A percentile compares a stretch with the other conserved stretches of the same genome.
These are phyloP conservation scores for Rhinolophus sinicus DNA, from an alignment of 2,113 vertebrate species.

Conservation along the genomic window DNA sequence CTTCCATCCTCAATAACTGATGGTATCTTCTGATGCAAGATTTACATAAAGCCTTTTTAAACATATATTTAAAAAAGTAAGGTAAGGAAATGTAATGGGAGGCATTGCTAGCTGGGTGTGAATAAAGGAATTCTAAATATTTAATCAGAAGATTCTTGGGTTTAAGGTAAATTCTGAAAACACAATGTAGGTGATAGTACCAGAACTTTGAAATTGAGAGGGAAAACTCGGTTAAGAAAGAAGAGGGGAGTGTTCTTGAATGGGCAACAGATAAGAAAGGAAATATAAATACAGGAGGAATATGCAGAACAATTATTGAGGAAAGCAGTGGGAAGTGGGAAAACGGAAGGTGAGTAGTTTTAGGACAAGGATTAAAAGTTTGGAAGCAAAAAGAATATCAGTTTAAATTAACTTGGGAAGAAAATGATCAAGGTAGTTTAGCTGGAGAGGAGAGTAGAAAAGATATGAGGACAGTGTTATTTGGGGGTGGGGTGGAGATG, in stretches of 20 bases:
- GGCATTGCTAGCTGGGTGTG: not conserved
- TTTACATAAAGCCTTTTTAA: slow-evolving; percentile 41
- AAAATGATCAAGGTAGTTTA: slow-evolving; percentile 13
- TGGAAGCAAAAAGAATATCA: not conserved
- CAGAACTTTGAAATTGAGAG: not conserved
- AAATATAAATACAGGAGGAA: not conserved
- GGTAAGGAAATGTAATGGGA: not conserved
- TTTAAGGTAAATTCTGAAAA: slow-evolving; percentile 39
- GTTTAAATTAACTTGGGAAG: not conserved
- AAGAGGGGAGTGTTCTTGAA: not conserved
- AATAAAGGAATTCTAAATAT: not conserved
- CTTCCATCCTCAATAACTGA: not conserved
- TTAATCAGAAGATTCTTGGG: not conserved
- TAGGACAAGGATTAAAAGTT: not conserved
- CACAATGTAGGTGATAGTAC: not conserved
- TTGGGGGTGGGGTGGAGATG: not conserved
- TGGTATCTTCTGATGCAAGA: not conserved
- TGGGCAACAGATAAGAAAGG: not conserved
- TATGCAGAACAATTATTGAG: not conserved
- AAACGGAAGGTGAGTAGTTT: not conserved
- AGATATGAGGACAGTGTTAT: not conserved
- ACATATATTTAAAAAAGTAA: not conserved
- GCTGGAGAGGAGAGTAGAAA: not conserved
- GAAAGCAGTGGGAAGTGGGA: not conserved
- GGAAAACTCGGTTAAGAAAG: not conserved